These are phyloP conservation scores for Netelia melanura DNA, from an alignment of 2,888 invertebrate genomes.

Conservation along the genomic window DNA sequence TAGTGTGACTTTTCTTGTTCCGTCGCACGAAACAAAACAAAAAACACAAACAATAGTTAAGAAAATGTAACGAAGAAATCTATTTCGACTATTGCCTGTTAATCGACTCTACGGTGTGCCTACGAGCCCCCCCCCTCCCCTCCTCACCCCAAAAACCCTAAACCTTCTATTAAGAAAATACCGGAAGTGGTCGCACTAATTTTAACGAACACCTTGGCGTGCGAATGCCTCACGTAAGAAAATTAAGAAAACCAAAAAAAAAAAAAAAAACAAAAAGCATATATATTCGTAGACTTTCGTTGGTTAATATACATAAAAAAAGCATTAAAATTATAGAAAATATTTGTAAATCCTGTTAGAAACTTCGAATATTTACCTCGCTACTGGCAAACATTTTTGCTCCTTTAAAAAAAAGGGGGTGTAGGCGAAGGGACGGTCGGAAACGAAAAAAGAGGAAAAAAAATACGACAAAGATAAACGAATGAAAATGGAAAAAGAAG, in stretches of 20 bases:
- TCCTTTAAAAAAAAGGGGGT: neutral
- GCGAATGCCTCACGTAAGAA: slow-evolving; percentile 78
- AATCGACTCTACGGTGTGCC: slow-evolving; percentile 56
- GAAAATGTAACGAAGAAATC: neutral
- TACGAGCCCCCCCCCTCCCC: slow-evolving; percentile 8
- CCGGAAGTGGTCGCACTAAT: neutral
- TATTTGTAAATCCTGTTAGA: slow-evolving; percentile 45
- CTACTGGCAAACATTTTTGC: neutral
- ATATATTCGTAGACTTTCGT: slow-evolving; percentile 62
- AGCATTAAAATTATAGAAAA: slow-evolving; percentile 40
- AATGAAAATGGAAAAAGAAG: slow-evolving; percentile 44
- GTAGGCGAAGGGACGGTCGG: neutral
- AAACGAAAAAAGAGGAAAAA: slow-evolving; percentile 17
- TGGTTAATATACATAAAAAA: slow-evolving; percentile 43
- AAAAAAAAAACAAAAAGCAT: slow-evolving; percentile 8
- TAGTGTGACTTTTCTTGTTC: slow-evolving; percentile 1
- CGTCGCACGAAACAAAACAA: neutral
- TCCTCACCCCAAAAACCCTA: neutral
- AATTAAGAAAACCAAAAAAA: slow-evolving; percentile 66
- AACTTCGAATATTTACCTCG: slow-evolving; percentile 6
- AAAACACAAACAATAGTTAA: neutral
- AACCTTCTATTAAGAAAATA: too few species aligned
- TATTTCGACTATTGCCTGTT: slow-evolving; percentile 34
- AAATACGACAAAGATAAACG: slow-evolving; percentile 15
- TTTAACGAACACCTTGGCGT: slow-evolving; percentile 25